These are phyloP conservation scores for Pelosia muscerda DNA, from an alignment of 2,888 invertebrate genomes.

Conservation along the genomic window DNA sequence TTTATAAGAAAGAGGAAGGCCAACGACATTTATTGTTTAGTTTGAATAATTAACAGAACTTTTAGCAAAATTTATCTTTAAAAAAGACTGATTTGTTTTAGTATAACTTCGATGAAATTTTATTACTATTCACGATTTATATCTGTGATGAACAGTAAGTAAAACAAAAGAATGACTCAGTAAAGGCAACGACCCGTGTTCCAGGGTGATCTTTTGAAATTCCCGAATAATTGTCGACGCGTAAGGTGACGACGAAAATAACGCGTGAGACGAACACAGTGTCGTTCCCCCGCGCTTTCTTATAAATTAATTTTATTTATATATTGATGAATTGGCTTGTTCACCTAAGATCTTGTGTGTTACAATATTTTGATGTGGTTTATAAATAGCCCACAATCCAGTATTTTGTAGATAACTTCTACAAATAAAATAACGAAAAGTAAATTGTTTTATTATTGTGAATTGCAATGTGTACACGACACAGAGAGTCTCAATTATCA, in stretches of 20 bases:
- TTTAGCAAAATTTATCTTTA: not conserved
- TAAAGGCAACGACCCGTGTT: constrained; percentile 78
- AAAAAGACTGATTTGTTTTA: constrained; percentile 33
- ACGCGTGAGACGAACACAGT: constrained; percentile 68
- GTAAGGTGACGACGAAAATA: constrained; percentile 84
- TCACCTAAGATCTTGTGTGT: constrained; percentile 62
- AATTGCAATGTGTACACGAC: not conserved
- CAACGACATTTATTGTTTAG: constrained; percentile 36
- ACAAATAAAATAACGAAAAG: not conserved
- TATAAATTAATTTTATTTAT: constrained; percentile 83
- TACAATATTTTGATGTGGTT: constrained; percentile 38
- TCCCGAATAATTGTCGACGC: constrained; percentile 85
- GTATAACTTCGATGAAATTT: constrained; percentile 42
- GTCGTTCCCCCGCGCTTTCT: constrained; percentile 74
- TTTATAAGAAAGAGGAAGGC: constrained; percentile 34
- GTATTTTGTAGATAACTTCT: not conserved
- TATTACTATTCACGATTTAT: constrained; percentile 53
- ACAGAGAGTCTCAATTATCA: not conserved
- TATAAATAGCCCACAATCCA: constrained; percentile 12
- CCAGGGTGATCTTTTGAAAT: constrained; percentile 85
- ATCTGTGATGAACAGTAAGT: constrained; percentile 58
- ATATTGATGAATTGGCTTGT: constrained; percentile 81
- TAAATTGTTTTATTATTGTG: not conserved
- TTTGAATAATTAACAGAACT: not conserved
- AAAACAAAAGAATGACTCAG: constrained; percentile 84